Evolutionary conservation across 1,140 invertebrate genomes (phyloP).

Genomic region (Yoshiicerus persimilis): DNA sequence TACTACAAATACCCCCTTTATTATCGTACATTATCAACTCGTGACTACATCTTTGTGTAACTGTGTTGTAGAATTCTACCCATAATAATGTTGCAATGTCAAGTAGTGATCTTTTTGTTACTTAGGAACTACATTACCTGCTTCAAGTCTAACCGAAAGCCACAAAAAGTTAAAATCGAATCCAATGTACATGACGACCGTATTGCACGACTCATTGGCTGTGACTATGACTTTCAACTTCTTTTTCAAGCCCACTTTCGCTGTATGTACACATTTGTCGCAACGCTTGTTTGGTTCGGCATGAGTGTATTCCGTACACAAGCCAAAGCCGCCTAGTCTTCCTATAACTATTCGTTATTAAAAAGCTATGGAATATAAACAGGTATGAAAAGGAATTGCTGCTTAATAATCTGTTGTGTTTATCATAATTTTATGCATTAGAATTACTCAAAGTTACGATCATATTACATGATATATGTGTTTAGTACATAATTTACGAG

Average conservation of each 20-base stretch:
- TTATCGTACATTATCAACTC: not conserved
- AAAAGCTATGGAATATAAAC: no score
- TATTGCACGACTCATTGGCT: constrained; percentile 19
- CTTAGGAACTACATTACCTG: not conserved
- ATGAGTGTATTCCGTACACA: not conserved
- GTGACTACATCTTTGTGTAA: not conserved
- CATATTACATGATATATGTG: no score
- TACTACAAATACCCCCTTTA: not conserved
- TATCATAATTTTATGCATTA: no score
- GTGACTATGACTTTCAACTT: constrained; percentile 16
- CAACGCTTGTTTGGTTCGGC: not conserved
- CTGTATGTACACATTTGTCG: not conserved
- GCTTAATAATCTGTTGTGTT: no score
- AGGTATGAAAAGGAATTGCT: no score
- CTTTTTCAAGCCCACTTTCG: not conserved
- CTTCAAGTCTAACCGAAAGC: not conserved
- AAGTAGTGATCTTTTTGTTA: not conserved
- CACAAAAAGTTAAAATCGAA: not conserved
- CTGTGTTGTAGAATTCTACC: not conserved
- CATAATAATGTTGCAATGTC: not conserved
- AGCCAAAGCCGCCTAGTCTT: not conserved
- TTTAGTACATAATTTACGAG: no score
- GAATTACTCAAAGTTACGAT: no score
- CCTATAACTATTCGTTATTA: no score
- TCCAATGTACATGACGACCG: not conserved